Evolutionary conservation across 2,888 invertebrate genomes (phyloP).

Genomic region (Drosophila fungiperda): DNA sequence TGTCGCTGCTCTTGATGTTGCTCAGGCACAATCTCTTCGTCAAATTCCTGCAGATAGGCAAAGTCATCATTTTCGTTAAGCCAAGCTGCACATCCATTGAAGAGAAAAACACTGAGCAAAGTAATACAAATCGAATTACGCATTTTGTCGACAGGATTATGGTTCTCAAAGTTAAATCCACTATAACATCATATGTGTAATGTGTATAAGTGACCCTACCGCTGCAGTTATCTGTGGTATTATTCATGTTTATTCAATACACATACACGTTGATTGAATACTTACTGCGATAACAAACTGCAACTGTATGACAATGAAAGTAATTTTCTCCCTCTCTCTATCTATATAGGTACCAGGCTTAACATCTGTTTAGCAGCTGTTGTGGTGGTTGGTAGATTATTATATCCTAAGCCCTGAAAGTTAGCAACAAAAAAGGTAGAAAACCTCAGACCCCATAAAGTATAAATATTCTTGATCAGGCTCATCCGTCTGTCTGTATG

Average conservation of each 20-base stretch:
- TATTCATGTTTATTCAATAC: not conserved
- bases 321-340: not conserved
- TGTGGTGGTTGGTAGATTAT: not conserved
- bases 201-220: not conserved
- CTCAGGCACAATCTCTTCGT: not conserved
- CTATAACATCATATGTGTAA: not conserved
- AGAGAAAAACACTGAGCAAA: constrained; percentile 1
- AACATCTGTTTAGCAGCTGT: not conserved
- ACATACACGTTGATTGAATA: not conserved
- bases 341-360: not conserved
- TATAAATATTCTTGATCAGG: no score
- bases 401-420: no score
- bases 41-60: not conserved
- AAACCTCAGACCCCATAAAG: no score
- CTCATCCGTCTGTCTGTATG: no score
- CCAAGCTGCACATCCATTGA: not conserved
- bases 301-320: constrained; percentile 11
- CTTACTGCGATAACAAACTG: constrained; percentile 11
- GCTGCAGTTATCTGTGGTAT: not conserved
- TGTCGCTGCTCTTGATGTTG: constrained; percentile 1
- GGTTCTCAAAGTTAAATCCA: not conserved
- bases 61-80: not conserved
- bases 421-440: no score
- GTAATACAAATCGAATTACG: not conserved
- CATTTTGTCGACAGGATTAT: constrained; percentile 18